Conservation (phyloP, 2,797 vertebrate genomes). For the Peromyscus eremicus region DNA sequence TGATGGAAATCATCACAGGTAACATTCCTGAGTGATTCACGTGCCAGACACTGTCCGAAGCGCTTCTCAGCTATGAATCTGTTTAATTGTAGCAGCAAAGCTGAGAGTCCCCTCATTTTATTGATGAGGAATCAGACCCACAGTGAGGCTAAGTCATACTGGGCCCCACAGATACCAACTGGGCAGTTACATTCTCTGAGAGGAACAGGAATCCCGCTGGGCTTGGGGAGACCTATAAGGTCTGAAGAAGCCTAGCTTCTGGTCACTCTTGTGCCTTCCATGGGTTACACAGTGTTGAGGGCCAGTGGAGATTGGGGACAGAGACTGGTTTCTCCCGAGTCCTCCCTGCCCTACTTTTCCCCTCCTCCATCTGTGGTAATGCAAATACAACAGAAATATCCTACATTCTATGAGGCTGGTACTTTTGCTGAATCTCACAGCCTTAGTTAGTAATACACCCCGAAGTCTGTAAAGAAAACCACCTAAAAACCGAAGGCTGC, state of each 20-base stretch:
- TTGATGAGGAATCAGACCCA: constrained; percentile 34
- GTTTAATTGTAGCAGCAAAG: constrained; percentile 49
- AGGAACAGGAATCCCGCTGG: background rate
- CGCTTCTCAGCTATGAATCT: constrained; percentile 23
- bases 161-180: background rate
- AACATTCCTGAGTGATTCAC: background rate
- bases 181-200: background rate
- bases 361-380: background rate
- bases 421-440: background rate
- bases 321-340: background rate
- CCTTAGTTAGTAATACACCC: background rate
- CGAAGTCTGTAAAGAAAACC: too few relatives aligned
- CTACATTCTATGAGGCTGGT: too few relatives aligned
- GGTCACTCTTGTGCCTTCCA: too few relatives aligned
- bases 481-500: background rate
- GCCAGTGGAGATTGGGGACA: background rate
- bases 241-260: background rate
- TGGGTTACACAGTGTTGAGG: background rate
- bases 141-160: background rate
- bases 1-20: background rate
- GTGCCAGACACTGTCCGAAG: constrained; percentile 11
- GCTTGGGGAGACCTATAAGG: background rate
- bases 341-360: background rate
- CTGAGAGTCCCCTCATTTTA: constrained; percentile 54
- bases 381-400: background rate